Conservation (phyloP, 1,140 invertebrate species). For the Pararge aegeria region DNA sequence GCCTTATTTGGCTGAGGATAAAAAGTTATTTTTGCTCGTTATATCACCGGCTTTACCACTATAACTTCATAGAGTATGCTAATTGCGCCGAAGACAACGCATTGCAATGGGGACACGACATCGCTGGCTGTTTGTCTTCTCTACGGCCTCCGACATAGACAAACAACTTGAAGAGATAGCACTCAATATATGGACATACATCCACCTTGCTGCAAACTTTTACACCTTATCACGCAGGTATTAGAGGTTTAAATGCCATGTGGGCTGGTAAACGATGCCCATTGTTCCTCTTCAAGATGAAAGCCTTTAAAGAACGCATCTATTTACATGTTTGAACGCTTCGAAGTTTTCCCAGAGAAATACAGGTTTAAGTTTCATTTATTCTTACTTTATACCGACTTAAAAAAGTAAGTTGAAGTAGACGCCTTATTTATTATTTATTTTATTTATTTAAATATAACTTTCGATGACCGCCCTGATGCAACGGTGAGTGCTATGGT, state of each 20-base stretch:
- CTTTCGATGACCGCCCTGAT: too few relatives aligned
- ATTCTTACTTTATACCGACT: neutral
- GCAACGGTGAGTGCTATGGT: too few relatives aligned
- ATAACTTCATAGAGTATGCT: slow-evolving; percentile 34
- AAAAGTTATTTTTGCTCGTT: slow-evolving; percentile 1
- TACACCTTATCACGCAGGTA: neutral
- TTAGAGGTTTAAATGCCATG: slow-evolving; percentile 12
- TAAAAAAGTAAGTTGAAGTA: too few relatives aligned
- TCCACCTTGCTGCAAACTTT: neutral
- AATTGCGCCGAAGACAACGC: slow-evolving; percentile 33
- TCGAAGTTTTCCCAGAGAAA: neutral
- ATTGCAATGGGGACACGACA: slow-evolving; percentile 33
- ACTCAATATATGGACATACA: slow-evolving; percentile 16
- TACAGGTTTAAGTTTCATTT: neutral
- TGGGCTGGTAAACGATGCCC: slow-evolving; percentile 4
- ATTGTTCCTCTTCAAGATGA: slow-evolving; percentile 27
- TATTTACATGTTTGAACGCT: slow-evolving; percentile 15
- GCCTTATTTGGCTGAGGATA: too few relatives aligned
- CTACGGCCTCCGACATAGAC: slow-evolving; percentile 31
- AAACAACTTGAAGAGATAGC: slow-evolving; percentile 38
- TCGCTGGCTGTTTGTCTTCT: slow-evolving; percentile 43
- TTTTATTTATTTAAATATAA: too few relatives aligned
- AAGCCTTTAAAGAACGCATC: slow-evolving; percentile 22
- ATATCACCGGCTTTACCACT: slow-evolving; percentile 23
- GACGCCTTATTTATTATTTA: too few relatives aligned